Base-by-base conservation (phyloP, 2,888 invertebrate species). In the Drosophila maculinotata region DNA sequence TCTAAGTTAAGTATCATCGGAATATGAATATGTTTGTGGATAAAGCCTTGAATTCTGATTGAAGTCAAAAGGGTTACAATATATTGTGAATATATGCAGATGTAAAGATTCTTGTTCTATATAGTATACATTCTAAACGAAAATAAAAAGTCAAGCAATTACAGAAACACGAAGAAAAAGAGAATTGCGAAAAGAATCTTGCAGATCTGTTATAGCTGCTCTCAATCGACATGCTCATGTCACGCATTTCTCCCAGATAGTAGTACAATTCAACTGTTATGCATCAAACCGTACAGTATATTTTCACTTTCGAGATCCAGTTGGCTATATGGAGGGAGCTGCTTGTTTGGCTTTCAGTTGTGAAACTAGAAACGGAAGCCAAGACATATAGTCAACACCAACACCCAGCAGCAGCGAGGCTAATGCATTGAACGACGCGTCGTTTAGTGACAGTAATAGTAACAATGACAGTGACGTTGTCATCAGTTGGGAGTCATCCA, bases 251-350 rank as follows among this genome's bases (percentile, higher is more conserved):
- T 42, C 4, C 12, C 6, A 0, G 6, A 14, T 20, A n/a, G 20
- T 20, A n/a, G 8, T 36, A 20, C 28, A 49, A 38, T 26, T 41
- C 35, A 65, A 17, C 26, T 31, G 28, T 26, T 17, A 56, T 58
- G 36, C 59, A 62, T 60, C 57, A 67, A 52, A 49, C 45, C 67
- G 36, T 56, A 42, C 56, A 66, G 42, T 44, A 59, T 30, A 33
- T 60, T 85, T 81, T 81, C 77, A 70, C 80, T 81, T 84, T 81
- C 64, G 26, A 70, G 66, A 77, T 66, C 41, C 2, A 26, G 56
- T 42, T 52, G 35, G 14, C 26, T 15, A 28, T 26, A 28, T 48
- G 20, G 25, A 47, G 39, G 15, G 25, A 38, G 33, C 39, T 12
- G 15, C 30, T 12, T 36, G 54, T 20, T 48, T 15, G 64, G 58